Evolutionary conservation across 2,888 invertebrate species (phyloP).

Genomic region (Agrotis clavis): DNA sequence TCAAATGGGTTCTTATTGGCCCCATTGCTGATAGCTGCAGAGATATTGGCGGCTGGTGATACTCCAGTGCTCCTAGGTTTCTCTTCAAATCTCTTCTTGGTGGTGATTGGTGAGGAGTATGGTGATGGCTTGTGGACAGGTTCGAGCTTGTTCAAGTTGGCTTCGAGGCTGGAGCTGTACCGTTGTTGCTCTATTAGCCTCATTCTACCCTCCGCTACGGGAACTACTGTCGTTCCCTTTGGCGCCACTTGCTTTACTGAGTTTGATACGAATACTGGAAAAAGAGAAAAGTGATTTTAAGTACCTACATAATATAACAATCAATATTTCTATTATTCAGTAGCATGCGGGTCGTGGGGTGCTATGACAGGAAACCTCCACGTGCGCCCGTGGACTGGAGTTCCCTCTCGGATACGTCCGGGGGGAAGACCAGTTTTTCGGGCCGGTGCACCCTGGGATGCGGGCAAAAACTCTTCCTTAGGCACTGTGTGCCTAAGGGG

Average conservation of each 20-base stretch:
- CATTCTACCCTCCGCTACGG: slow-evolving; percentile 91
- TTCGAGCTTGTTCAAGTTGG: slow-evolving; percentile 87
- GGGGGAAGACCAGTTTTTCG: no score
- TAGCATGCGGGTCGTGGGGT: no score
- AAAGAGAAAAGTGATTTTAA: no score
- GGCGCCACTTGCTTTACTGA: slow-evolving; percentile 78
- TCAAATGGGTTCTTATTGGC: slow-evolving; percentile 83
- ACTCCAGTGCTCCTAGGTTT: slow-evolving; percentile 64
- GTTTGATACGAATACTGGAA: slow-evolving; percentile 83
- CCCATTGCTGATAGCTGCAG: slow-evolving; percentile 54
- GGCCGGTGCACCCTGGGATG: no score
- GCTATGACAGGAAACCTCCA: no score
- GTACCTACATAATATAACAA: no score
- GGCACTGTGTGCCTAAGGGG: no score
- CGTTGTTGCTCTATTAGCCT: slow-evolving; percentile 88
- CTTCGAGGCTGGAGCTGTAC: slow-evolving; percentile 92
- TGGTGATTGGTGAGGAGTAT: slow-evolving; percentile 67
- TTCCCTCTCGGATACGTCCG: no score
- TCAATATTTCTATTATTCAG: no score
- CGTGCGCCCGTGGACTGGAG: no score
- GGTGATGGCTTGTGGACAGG: slow-evolving; percentile 75
- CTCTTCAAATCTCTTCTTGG: slow-evolving; percentile 62
- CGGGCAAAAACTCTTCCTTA: no score
- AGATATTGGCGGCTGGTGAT: slow-evolving; percentile 76
- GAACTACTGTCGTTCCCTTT: slow-evolving; percentile 85